A percentile compares a stretch with the other conserved stretches of the same genome.
phyloP scores from a whole-genome alignment of 2,797 vertebrate genomes.

The Lutjanus campechanus region DNA sequence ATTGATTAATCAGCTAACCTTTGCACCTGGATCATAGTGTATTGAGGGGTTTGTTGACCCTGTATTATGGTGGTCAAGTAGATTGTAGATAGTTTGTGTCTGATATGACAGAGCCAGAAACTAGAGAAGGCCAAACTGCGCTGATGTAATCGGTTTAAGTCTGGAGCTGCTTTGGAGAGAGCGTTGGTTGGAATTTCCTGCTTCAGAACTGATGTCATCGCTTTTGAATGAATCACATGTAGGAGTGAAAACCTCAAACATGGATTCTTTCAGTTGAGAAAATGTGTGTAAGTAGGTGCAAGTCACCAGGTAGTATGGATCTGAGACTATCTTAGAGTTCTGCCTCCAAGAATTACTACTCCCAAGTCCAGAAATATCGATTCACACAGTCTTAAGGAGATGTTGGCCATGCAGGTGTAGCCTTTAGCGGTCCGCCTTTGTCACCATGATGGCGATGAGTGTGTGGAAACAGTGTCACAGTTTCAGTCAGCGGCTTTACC shows the following conservation, averaged over 20 bases:
- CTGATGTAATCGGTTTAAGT: not conserved
- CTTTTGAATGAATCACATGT: slow-evolving; percentile 2
- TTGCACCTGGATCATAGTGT: not conserved
- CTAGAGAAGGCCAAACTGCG: not conserved
- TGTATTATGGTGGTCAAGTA: not conserved
- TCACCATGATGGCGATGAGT: slow-evolving; percentile 27
- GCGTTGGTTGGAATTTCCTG: not conserved
- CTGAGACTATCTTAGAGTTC: not conserved
- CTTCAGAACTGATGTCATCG: slow-evolving; percentile 1
- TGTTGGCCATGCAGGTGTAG: slow-evolving; percentile 1
- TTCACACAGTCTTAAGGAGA: not conserved
- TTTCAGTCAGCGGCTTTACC: slow-evolving; percentile 40
- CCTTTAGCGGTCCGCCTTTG: slow-evolving; percentile 27
- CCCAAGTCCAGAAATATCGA: slow-evolving; percentile 9
- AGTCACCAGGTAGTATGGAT: not conserved
- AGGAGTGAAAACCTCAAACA: not conserved
- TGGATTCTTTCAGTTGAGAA: not conserved
- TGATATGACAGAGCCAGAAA: not conserved
- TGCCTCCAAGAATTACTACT: not conserved
- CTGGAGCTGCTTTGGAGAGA: not conserved
- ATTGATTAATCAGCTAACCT: too few relatives aligned
- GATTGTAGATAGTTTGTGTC: not conserved
- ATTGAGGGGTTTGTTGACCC: not conserved
- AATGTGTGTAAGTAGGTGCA: not conserved
- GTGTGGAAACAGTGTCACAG: slow-evolving; percentile 48